A percentile compares a stretch with the other conserved stretches of the same genome.
phyloP scores from a whole-genome alignment of 2,113 vertebrate genomes.

The Glaucidium brasilianum region DNA sequence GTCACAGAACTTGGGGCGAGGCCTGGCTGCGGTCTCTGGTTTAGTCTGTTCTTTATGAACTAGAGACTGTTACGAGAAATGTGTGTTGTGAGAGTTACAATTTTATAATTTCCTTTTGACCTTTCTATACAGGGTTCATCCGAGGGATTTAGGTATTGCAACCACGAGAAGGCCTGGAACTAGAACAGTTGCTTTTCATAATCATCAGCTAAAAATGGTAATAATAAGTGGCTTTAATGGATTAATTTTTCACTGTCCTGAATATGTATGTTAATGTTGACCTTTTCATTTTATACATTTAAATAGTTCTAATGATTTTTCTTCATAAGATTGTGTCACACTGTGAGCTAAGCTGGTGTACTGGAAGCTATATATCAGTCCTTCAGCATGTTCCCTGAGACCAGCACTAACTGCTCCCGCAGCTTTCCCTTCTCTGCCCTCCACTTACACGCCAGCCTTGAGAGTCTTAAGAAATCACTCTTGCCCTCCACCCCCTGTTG shows the following conservation, averaged over 20 bases:
- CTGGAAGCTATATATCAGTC: neutral
- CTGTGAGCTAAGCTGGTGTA: neutral
- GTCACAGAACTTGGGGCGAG: neutral
- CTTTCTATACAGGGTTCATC: conserved; percentile 46
- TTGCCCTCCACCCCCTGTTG: neutral
- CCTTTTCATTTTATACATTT: neutral
- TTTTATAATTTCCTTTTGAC: neutral
- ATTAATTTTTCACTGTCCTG: neutral
- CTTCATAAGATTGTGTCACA: neutral
- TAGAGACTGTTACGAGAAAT: neutral
- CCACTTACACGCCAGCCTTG: neutral
- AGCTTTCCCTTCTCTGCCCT: neutral
- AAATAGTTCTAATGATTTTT: neutral
- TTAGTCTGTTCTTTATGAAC: neutral
- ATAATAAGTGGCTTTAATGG: neutral
- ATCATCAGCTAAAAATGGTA: conserved; percentile 54
- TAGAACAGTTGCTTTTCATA: conserved; percentile 25
- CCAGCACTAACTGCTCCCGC: neutral
- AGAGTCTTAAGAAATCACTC: neutral
- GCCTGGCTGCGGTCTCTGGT: neutral
- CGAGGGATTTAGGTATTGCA: conserved; percentile 32
- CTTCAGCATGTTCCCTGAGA: neutral
- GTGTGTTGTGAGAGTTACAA: neutral
- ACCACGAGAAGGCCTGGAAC: conserved; percentile 70
- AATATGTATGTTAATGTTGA: neutral